phyloP scores from a whole-genome alignment of 2,113 vertebrate species.

The Oreochromis tanganicae region DNA sequence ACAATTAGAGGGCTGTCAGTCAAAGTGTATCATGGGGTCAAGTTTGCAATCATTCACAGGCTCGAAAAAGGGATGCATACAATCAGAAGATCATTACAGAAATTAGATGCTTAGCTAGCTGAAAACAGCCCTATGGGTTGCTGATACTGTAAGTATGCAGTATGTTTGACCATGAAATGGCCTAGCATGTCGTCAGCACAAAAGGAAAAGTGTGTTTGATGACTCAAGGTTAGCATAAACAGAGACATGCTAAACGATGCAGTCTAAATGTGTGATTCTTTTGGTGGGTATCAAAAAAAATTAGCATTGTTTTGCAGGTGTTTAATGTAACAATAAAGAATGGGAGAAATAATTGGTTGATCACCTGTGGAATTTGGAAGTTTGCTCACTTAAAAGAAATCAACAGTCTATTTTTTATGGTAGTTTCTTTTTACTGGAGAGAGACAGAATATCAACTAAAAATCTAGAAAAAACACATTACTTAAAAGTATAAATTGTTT shows the following conservation, averaged over 20 bases:
- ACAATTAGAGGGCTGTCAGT: not conserved
- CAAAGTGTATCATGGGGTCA: not conserved
- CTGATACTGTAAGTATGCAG: not conserved
- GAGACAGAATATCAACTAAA: not conserved
- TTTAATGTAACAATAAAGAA: not conserved
- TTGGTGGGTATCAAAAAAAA: not conserved
- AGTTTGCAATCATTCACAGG: not conserved
- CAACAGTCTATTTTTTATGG: not conserved
- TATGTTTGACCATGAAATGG: not conserved
- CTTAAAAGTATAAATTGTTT: not conserved
- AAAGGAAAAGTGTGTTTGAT: not conserved
- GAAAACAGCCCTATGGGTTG: not conserved
- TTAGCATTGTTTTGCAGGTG: not conserved
- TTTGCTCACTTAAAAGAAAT: not conserved
- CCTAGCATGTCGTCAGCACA: not conserved
- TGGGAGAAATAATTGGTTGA: not conserved
- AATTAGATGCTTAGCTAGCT: not conserved
- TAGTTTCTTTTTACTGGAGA: not conserved
- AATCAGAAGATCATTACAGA: not conserved
- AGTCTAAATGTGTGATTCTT: not conserved
- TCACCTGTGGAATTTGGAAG: not conserved
- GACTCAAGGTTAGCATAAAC: not conserved
- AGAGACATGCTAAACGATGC: not conserved
- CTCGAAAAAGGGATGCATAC: not conserved
- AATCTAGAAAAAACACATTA: not conserved